A percentile compares a stretch with the other conserved stretches of the same genome.
These are phyloP conservation scores for Takifugu bimaculatus DNA, from an alignment of 2,113 vertebrate species.

Conservation along the genomic window DNA sequence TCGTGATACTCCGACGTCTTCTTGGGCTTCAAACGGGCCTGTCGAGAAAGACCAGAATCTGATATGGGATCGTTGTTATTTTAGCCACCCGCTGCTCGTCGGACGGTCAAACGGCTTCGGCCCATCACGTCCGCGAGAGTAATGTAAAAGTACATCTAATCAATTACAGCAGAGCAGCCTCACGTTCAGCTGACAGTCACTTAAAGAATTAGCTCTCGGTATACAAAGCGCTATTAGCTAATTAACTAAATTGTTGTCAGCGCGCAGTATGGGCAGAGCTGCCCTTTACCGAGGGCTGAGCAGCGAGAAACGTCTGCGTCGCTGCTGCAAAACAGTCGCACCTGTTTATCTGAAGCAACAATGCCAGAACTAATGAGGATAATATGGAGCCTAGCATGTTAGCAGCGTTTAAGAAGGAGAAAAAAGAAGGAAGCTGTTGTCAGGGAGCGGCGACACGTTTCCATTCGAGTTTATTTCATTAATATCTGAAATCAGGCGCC, in stretches of 20 bases:
- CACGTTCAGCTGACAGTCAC: conserved; percentile 56
- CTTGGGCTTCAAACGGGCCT: conserved; percentile 28
- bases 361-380: neutral
- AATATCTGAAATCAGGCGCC: neutral
- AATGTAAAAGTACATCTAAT: conserved; percentile 41
- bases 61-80: conserved; percentile 1
- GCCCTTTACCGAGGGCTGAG: conserved; percentile 40
- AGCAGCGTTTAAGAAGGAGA: too few species aligned
- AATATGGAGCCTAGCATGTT: too few species aligned
- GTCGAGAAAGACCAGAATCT: neutral
- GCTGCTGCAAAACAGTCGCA: conserved; percentile 7
- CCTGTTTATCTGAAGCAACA: conserved; percentile 21
- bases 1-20: conserved; percentile 48
- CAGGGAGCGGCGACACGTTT: conserved; percentile 9
- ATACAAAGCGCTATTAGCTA: conserved; percentile 63
- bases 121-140: neutral
- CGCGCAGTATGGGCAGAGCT: conserved; percentile 40
- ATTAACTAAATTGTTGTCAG: conserved; percentile 71
- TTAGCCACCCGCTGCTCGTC: conserved; percentile 20
- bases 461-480: conserved; percentile 6
- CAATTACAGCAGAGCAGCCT: conserved; percentile 50
- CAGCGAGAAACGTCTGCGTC: conserved; percentile 28
- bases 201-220: conserved; percentile 62
- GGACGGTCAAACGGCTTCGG: conserved; percentile 3
- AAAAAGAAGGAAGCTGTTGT: too few species aligned